Evolutionary conservation across 2,888 invertebrate genomes (phyloP), one percentile per base, ranked within the genome.

Genomic region (Sarcophaga carnaria): DNA sequence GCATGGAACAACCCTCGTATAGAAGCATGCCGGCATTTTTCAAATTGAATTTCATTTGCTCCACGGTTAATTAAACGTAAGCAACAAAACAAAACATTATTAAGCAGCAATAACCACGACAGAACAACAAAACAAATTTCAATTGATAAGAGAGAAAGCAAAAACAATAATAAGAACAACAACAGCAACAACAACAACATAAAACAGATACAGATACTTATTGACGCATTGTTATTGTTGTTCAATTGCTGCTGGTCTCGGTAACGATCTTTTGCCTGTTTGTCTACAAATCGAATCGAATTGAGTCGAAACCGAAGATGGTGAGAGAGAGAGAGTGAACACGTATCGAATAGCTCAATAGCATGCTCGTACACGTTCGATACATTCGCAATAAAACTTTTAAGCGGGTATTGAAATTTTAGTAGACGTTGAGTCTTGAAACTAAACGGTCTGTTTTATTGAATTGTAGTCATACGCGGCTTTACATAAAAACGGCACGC

Each of bases 141-240:
- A 76, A 80, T 76, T 83, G 86, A 86, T 86, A 86, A 83, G 81
- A 84, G 80, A 87, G 87, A 87, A 84, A 87, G 75, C 64, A 54
- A 78, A 78, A 78, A 71, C 75, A 80, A 63, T 54, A 12, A 75
- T 54, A 22, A 60, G 20, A 49, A 62, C 63, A 25, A 37, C 37
- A 77, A 25, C n/a, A 49, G 60, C 47, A 71, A 47, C 85, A 47
- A 37, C 37, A 37, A 37, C 37, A 37, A 37, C 37, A 37, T 37
- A 59, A 62, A 64, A 78, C 12, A 47, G 45, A 54, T 27, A 74
- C 72, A 80, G 69, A 83, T 69, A 83, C 80, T 59, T 80, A 71
- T 76, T 62, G 59, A 54, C 20, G 25, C 25, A 67, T 62, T 54
- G 22, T 69, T 69, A 69, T 49, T 69, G 54, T 45, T 67, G 66